phyloP scores from a whole-genome alignment of 2,797 vertebrate genomes.

The Euphonia xanthogaster region DNA sequence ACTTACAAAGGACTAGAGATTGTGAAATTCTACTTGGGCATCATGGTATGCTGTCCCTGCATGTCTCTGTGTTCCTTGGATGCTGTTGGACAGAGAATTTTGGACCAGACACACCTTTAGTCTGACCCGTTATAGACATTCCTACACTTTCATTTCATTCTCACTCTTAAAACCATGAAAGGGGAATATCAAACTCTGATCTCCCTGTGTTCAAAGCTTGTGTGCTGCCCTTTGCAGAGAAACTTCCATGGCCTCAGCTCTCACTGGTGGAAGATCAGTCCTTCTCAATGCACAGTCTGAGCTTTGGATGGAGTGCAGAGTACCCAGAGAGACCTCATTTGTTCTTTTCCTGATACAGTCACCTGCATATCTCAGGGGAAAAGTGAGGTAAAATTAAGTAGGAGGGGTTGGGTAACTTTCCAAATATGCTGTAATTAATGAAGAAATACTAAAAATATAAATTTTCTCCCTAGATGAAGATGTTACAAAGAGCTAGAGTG shows the following conservation, averaged over 20 bases:
- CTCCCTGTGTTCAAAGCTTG: rapidly evolving
- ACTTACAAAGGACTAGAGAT: background rate
- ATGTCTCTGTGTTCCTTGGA: background rate
- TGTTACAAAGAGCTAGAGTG: background rate
- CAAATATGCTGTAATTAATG: background rate
- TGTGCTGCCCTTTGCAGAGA: background rate
- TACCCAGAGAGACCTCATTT: background rate
- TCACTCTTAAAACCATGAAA: background rate
- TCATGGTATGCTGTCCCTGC: background rate
- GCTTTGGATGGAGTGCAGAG: background rate
- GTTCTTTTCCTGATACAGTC: background rate
- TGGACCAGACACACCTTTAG: background rate
- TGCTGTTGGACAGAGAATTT: background rate
- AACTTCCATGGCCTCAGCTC: background rate
- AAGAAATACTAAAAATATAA: background rate
- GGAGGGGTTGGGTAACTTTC: background rate
- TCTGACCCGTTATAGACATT: background rate
- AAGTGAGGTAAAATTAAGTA: background rate
- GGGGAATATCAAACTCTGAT: background rate
- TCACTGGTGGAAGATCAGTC: background rate
- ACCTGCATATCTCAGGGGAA: background rate
- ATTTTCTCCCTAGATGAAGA: background rate
- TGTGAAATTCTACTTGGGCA: background rate
- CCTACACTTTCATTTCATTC: background rate
- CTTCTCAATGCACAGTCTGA: background rate